phyloP scores from a whole-genome alignment of 2,113 vertebrate genomes.

The Epinephelus fuscoguttatus region DNA sequence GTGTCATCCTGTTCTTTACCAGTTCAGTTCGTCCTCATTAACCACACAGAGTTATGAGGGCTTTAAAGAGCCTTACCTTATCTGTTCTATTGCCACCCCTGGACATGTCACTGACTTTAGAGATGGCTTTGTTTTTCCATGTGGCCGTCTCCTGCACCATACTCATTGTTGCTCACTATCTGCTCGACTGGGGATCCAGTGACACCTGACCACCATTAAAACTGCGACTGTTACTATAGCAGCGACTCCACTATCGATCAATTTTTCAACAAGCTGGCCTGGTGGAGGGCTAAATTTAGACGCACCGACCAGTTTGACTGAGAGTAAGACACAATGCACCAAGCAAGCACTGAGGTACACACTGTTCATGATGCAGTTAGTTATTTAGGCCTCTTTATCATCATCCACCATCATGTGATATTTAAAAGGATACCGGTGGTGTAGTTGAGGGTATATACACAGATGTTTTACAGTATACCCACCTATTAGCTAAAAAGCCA shows the following conservation, averaged over 20 bases:
- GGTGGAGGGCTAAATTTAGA: slow-evolving; percentile 64
- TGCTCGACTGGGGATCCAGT: slow-evolving; percentile 50
- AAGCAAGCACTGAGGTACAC: background rate
- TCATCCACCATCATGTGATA: slow-evolving; percentile 1
- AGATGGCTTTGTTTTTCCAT: slow-evolving; percentile 57
- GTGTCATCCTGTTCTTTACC: slow-evolving; percentile 5
- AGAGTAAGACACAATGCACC: slow-evolving; percentile 41
- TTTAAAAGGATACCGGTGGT: background rate
- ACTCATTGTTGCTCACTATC: slow-evolving; percentile 26
- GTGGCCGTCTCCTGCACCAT: slow-evolving; percentile 27
- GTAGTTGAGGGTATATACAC: too few relatives aligned
- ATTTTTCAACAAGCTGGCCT: slow-evolving; percentile 77
- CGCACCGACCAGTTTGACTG: slow-evolving; percentile 33
- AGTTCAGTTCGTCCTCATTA: slow-evolving; percentile 24
- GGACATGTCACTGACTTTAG: slow-evolving; percentile 52
- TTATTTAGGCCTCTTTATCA: background rate
- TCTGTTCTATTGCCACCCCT: slow-evolving; percentile 43
- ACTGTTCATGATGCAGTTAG: slow-evolving; percentile 2
- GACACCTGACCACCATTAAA: slow-evolving; percentile 73
- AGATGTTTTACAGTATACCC: too few relatives aligned
- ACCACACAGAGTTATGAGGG: slow-evolving; percentile 16
- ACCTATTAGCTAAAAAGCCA: too few relatives aligned
- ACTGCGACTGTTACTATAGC: slow-evolving; percentile 74
- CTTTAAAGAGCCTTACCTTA: slow-evolving; percentile 69
- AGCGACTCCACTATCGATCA: slow-evolving; percentile 70